These are phyloP conservation scores for Oenanthe oenanthe DNA, from an alignment of 2,113 vertebrate species.

Conservation along the genomic window DNA sequence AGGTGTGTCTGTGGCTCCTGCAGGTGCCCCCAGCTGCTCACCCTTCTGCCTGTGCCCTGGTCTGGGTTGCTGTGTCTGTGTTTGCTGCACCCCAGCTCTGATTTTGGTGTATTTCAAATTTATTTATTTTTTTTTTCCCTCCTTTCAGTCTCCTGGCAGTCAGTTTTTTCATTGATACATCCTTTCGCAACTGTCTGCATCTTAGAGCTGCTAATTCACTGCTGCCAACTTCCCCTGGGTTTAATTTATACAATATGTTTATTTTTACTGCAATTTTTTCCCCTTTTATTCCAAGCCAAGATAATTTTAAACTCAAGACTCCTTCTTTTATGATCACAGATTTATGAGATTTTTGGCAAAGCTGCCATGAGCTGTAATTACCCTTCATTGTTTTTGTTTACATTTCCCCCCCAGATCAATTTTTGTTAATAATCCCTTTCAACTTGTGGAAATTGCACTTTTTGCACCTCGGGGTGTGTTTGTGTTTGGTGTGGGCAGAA, in stretches of 20 bases:
- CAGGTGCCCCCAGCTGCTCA: accelerated
- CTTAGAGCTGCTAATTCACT: constrained; percentile 15
- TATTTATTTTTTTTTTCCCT: not conserved
- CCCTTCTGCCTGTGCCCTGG: not conserved
- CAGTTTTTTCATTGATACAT: not conserved
- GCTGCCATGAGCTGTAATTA: constrained; percentile 8
- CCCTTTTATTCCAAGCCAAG: constrained; percentile 62
- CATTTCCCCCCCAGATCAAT: constrained; percentile 45
- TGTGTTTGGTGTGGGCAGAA: not conserved
- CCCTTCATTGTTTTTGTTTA: constrained; percentile 51
- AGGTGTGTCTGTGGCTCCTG: accelerated
- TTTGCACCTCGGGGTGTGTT: not conserved
- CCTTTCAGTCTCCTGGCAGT: not conserved
- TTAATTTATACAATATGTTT: constrained; percentile 65
- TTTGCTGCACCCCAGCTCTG: not conserved
- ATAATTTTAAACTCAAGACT: constrained; percentile 49
- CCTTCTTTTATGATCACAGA: constrained; percentile 41
- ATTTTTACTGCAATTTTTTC: constrained; percentile 57
- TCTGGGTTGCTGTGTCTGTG: not conserved
- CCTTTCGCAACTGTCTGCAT: constrained; percentile 29
- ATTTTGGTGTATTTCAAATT: not conserved
- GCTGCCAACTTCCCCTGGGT: constrained; percentile 50
- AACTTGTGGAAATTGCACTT: constrained; percentile 11
- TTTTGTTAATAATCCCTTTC: constrained; percentile 57
- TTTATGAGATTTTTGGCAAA: constrained; percentile 55